phyloP scores from a whole-genome alignment of 2,797 vertebrate species.

The Alectoris magna region DNA sequence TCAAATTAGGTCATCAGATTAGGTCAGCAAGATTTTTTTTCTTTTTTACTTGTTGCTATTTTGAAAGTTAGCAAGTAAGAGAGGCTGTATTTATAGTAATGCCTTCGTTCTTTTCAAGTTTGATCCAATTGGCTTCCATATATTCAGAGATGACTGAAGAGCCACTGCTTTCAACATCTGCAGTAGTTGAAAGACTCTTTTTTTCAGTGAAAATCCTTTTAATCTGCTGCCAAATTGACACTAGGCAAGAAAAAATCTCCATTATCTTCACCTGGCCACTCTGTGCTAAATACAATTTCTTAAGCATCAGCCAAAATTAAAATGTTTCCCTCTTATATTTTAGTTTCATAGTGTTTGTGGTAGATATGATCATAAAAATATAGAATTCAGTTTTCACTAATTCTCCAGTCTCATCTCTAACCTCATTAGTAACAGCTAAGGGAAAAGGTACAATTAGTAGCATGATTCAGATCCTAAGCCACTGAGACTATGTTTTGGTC shows the following conservation, averaged over 20 bases:
- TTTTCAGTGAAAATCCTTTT: not conserved
- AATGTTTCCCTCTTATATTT: not conserved
- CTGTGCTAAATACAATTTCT: not conserved
- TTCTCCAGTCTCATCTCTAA: not conserved
- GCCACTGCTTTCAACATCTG: not conserved
- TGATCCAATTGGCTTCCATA: not conserved
- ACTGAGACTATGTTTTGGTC: slow-evolving; percentile 8
- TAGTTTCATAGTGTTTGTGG: not conserved
- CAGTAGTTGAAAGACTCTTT: not conserved
- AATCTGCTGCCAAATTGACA: not conserved
- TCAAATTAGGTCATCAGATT: not conserved
- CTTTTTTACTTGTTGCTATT: not conserved
- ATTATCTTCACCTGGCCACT: not conserved
- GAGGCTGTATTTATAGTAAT: not conserved
- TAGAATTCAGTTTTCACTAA: not conserved
- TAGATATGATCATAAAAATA: fast-evolving
- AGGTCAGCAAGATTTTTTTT: not conserved
- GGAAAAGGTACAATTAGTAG: not conserved
- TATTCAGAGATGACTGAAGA: not conserved
- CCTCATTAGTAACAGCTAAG: not conserved
- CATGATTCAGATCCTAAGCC: slow-evolving; percentile 12
- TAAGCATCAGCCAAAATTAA: not conserved
- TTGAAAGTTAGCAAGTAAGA: not conserved
- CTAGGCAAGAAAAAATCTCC: not conserved
- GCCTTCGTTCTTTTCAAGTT: not conserved